Conservation (phyloP, 2,888 invertebrate genomes). For the Ypsolopha sequella region DNA sequence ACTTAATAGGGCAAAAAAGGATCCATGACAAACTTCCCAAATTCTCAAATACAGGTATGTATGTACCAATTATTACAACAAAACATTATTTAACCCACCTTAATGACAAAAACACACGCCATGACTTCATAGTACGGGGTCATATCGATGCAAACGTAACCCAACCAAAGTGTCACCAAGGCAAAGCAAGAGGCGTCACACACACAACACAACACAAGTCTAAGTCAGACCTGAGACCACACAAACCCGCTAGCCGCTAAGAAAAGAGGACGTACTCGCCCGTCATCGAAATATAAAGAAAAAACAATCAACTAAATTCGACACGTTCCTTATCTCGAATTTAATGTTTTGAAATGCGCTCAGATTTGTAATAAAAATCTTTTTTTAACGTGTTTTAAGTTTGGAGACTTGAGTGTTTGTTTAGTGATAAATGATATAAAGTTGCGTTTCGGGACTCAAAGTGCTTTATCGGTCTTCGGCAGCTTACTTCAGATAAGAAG, state of each 20-base stretch:
- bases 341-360: constrained; percentile 30
- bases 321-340: constrained; percentile 8
- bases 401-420: constrained; percentile 32
- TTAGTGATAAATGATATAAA: constrained; percentile 29
- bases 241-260: constrained; percentile 38
- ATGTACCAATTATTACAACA: background rate
- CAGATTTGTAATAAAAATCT: constrained; percentile 29
- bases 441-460: constrained; percentile 34
- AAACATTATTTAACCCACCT: background rate
- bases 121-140: constrained; percentile 10
- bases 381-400: constrained; percentile 8
- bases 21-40: no score
- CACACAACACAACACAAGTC: no score
- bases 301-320: constrained; percentile 3
- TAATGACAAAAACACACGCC: background rate
- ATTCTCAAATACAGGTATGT: background rate
- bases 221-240: no score
- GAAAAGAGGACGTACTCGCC: constrained; percentile 26
- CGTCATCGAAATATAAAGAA: constrained; percentile 11
- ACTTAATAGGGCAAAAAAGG: no score
- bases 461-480: constrained; percentile 40
- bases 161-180: constrained; percentile 17
- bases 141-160: constrained; percentile 37
- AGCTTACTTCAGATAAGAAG: constrained; percentile 53
- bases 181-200: constrained; percentile 21